Evolutionary conservation across 2,797 vertebrate genomes (phyloP).

Genomic region (Bucorvus abyssinicus): DNA sequence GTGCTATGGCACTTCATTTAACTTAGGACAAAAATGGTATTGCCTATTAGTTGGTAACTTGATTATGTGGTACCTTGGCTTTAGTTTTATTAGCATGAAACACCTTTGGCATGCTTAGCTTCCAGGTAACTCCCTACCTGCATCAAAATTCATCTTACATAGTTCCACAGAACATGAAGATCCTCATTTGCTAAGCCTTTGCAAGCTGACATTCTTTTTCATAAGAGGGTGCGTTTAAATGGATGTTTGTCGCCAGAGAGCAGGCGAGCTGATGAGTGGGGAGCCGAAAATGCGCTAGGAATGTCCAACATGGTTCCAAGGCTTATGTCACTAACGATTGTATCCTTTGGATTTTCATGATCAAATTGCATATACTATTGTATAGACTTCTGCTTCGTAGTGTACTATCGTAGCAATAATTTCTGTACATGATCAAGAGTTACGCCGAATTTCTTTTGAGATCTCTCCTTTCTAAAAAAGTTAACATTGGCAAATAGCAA

Average conservation of each 20-base stretch:
- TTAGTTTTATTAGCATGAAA: conserved; percentile 82
- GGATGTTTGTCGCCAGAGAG: conserved; percentile 49
- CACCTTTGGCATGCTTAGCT: conserved; percentile 81
- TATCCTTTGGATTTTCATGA: conserved; percentile 77
- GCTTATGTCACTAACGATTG: conserved; percentile 74
- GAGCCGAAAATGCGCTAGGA: conserved; percentile 71
- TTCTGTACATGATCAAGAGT: conserved; percentile 79
- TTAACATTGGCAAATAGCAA: conserved; percentile 70
- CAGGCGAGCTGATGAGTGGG: conserved; percentile 50
- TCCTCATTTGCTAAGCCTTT: conserved; percentile 77
- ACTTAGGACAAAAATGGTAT: conserved; percentile 74
- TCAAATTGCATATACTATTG: conserved; percentile 75
- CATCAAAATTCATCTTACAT: conserved; percentile 70
- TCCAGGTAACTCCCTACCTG: conserved; percentile 73
- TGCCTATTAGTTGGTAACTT: conserved; percentile 78
- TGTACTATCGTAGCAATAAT: conserved; percentile 83
- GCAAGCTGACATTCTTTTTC: conserved; percentile 63
- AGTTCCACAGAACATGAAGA: conserved; percentile 74
- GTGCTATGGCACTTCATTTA: conserved; percentile 78
- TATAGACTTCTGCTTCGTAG: conserved; percentile 80
- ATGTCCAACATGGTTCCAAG: conserved; percentile 73
- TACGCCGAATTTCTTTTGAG: conserved; percentile 72
- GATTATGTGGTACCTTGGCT: conserved; percentile 80
- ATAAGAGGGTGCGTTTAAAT: conserved; percentile 66
- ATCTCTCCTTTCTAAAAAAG: conserved; percentile 64